These are phyloP conservation scores for Diaphora mendica DNA, from an alignment of 2,888 invertebrate genomes.

Conservation along the genomic window DNA sequence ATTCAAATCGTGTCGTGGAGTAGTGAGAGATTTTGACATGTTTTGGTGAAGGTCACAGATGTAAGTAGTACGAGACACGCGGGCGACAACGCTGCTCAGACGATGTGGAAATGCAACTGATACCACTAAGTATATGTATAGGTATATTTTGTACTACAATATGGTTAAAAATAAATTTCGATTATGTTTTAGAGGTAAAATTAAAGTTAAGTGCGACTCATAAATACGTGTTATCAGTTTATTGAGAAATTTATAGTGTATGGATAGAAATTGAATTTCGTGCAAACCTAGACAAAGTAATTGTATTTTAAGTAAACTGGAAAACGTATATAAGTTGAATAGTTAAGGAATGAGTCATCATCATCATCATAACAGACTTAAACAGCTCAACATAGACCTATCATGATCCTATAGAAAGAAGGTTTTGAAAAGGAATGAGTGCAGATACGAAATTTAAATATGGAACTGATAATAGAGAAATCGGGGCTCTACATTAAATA, in stretches of 20 bases:
- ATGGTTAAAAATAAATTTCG: constrained; percentile 18
- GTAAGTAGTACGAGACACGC: constrained; percentile 76
- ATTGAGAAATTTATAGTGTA: neutral
- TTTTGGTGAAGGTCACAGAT: constrained; percentile 71
- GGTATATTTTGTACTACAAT: constrained; percentile 24
- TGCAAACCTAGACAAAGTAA: neutral
- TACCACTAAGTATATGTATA: constrained; percentile 45
- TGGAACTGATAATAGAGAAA: neutral
- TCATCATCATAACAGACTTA: no score
- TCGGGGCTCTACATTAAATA: neutral
- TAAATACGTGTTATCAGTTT: neutral
- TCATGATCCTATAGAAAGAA: no score
- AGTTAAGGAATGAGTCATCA: neutral
- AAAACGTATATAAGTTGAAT: neutral
- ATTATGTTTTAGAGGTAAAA: constrained; percentile 4
- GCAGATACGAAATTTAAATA: neutral
- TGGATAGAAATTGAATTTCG: neutral
- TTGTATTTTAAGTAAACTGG: neutral
- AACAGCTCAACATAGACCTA: no score
- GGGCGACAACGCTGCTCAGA: constrained; percentile 73
- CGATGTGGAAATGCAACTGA: constrained; percentile 70
- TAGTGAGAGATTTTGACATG: constrained; percentile 59
- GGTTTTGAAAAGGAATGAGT: neutral
- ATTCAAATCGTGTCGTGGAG: constrained; percentile 45
- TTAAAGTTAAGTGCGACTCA: neutral